Conservation (phyloP, 1,140 invertebrate species). For the Thalassaphorura encarpata region DNA sequence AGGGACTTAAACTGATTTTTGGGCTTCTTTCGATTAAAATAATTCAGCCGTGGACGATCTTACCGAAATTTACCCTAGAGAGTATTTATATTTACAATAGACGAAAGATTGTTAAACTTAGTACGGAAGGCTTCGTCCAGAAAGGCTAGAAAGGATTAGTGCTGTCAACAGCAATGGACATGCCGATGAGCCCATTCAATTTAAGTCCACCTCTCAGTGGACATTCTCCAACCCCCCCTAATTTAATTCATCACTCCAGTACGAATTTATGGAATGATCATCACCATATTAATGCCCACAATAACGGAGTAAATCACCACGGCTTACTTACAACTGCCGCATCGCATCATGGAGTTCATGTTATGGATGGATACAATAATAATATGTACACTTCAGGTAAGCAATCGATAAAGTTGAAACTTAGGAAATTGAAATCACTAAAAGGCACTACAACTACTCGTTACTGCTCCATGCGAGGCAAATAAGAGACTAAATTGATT, state of each 20-base stretch:
- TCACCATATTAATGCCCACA: conserved; percentile 8
- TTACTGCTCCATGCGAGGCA: background rate
- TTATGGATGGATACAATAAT: conserved; percentile 26
- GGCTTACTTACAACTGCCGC: conserved; percentile 29
- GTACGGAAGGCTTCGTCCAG: no score
- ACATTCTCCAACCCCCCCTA: conserved; percentile 30
- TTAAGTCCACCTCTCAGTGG: conserved; percentile 46
- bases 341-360: conserved; percentile 25
- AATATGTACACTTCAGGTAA: conserved; percentile 32
- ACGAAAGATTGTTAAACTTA: no score
- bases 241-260: conserved; percentile 28
- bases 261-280: conserved; percentile 26
- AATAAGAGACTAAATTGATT: no score
- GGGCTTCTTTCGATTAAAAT: no score
- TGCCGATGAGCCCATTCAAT: conserved; percentile 61
- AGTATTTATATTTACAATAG: no score
- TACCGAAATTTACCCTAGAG: no score
- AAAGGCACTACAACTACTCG: background rate
- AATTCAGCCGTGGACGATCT: no score
- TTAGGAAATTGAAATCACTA: no score
- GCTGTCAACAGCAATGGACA: no score
- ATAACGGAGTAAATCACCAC: conserved; percentile 20
- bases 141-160: no score
- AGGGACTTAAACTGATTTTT: no score
- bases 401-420: background rate